Base-by-base conservation (phyloP, 2,113 vertebrate species). In the Gopherus evgoodei region DNA sequence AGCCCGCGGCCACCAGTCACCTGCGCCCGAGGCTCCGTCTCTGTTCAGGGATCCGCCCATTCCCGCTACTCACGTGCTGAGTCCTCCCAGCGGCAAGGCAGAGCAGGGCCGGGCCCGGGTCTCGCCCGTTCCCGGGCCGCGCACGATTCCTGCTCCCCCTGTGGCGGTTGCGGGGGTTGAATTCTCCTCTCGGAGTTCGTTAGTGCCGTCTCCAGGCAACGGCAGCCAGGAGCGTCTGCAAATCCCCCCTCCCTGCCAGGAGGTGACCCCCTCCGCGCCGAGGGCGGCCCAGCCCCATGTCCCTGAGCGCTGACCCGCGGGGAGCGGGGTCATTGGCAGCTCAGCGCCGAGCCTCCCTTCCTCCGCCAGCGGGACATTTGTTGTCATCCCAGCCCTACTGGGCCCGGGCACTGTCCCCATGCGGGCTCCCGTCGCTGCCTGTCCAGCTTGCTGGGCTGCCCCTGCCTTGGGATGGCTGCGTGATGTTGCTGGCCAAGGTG, bases 181-280 rank as follows among this genome's bases (percentile, higher is more conserved):
- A 21, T 47, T n/a, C 57, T 29, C 53, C 25, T 69, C 24, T 3
- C 2, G 2, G 11, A 29, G 84, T 89, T 90, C 14, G 96, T 97
- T 96, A 86, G 59, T 49, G 3, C 1, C 6, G 62, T 88, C 59
- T 69, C 94, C 94, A 25, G 35, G 91, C 91, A 94, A 95, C 93
- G 24, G 50, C 47, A 24, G 62, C 83, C 35, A 79, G 53, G 29
- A 65, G 16, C 35, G 75, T 50, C 52, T 62, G 62, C 79, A 25
- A 49, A 83, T 50, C 65, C 88, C 50, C 84, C 81, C 72, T 29
- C 69, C 56, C 47, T 8, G 69, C 42, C 9, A 5, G 59, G 0
- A 13, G 53, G 13, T 47, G 57, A 24, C 50, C 21, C 38, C 50
- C 11, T 8, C 56, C 42, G 31, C 6, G 14, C 25, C 47, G 62